Evolutionary conservation across 2,888 invertebrate genomes (phyloP).

Genomic region (Thymelicus acteon): DNA sequence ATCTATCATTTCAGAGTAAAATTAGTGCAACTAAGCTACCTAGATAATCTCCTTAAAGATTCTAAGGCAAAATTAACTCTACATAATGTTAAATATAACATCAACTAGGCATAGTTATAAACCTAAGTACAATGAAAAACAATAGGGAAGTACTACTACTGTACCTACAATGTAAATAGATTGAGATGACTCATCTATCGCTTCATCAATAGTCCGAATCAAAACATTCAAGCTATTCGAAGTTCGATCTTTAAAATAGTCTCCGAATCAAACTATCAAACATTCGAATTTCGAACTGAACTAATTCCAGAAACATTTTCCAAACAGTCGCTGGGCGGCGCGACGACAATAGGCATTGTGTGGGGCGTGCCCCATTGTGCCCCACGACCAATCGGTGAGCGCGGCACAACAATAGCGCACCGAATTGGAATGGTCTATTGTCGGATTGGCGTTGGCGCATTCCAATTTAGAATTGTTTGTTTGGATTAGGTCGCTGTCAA

Average conservation of each 20-base stretch:
- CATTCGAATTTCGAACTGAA: not conserved
- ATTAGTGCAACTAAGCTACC: no score
- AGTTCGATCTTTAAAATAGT: not conserved
- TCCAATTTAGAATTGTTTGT: constrained; percentile 53
- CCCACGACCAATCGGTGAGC: constrained; percentile 70
- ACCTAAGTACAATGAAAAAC: no score
- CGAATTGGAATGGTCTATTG: constrained; percentile 82
- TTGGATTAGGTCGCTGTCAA: constrained; percentile 19
- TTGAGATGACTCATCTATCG: no score
- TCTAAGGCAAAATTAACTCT: no score
- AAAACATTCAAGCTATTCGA: not conserved
- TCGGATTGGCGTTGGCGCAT: constrained; percentile 65
- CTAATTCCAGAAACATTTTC: constrained; percentile 18
- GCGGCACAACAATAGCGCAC: constrained; percentile 78
- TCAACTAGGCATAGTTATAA: no score
- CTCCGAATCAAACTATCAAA: not conserved
- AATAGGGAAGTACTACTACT: no score
- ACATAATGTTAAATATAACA: no score
- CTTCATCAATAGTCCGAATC: not conserved
- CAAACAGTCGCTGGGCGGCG: constrained; percentile 60
- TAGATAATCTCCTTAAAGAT: no score
- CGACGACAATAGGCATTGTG: constrained; percentile 81
- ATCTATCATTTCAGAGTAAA: no score
- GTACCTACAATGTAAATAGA: no score
- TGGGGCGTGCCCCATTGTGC: constrained; percentile 81